These are phyloP conservation scores for Mastigias papua DNA, from an alignment of 30 jellyfish, hydroid and myxozoan genomes.

Conservation along the genomic window DNA sequence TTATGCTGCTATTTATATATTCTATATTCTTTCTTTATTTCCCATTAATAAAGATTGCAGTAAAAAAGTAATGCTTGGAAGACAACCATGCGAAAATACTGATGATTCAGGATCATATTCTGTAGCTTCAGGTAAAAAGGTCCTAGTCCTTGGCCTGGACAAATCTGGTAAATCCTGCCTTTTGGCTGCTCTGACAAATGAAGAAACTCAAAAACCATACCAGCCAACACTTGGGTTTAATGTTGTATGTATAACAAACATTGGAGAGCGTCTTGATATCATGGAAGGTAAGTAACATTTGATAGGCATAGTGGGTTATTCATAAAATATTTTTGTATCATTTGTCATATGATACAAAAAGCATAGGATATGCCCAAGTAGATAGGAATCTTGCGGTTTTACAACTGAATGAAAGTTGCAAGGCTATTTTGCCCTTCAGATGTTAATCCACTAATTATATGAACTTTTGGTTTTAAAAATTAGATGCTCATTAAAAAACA, in stretches of 20 bases:
- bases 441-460: no score
- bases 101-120: slow-evolving; percentile 23
- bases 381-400: no score
- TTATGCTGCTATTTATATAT: background rate
- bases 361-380: no score
- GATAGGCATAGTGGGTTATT: no score
- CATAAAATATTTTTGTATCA: no score
- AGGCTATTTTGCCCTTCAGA: no score
- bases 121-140: slow-evolving; percentile 34
- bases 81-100: slow-evolving; percentile 45
- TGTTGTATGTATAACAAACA: slow-evolving; percentile 67
- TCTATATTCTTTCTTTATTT: background rate
- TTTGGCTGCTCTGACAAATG: slow-evolving; percentile 66
- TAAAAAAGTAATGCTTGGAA: background rate
- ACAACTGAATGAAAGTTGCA: no score
- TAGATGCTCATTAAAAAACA: no score
- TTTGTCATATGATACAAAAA: no score
- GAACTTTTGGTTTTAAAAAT: no score
- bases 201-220: slow-evolving; percentile 43
- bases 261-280: slow-evolving; percentile 41
- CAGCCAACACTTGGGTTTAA: slow-evolving; percentile 75
- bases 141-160: slow-evolving; percentile 73
- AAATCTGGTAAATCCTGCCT: slow-evolving; percentile 68
- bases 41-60: background rate
- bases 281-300: slow-evolving; percentile 68